These are phyloP conservation scores for Temnothorax curvispinosus DNA, from an alignment of 1,140 invertebrate species.

Conservation along the genomic window DNA sequence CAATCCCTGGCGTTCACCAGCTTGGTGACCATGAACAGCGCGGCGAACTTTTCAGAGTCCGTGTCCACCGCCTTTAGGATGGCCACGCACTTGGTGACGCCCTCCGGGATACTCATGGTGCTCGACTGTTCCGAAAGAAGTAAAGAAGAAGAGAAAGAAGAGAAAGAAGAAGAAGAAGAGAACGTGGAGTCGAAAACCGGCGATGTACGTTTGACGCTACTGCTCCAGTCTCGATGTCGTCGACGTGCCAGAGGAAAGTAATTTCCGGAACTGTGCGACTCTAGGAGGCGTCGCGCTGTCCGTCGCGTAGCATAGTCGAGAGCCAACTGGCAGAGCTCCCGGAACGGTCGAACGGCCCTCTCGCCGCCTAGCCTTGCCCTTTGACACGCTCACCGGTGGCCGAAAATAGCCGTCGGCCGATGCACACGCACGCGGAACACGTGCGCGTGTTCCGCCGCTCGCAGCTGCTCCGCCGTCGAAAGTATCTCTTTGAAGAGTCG, in stretches of 20 bases:
- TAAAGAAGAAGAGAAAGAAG: not conserved
- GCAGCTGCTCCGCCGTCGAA: not conserved
- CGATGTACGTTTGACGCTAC: not conserved
- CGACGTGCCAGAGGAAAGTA: not conserved
- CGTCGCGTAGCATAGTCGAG: constrained; percentile 61
- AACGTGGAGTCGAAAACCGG: not conserved
- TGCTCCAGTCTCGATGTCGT: not conserved
- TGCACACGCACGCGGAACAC: not conserved
- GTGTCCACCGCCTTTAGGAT: constrained; percentile 91
- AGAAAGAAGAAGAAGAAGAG: not conserved
- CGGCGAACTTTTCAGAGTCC: constrained; percentile 96
- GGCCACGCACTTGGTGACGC: constrained; percentile 92
- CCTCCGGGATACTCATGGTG: constrained; percentile 88
- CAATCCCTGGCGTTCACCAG: constrained; percentile 93
- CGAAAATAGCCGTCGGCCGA: constrained; percentile 75
- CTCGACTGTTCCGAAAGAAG: not conserved
- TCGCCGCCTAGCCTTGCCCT: constrained; percentile 84
- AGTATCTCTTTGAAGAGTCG: not conserved
- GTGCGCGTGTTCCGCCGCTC: not conserved
- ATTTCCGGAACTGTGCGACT: constrained; percentile 19
- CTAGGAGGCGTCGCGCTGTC: constrained; percentile 37
- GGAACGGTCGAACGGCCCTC: constrained; percentile 44
- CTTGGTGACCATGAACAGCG: constrained; percentile 96
- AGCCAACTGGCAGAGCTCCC: constrained; percentile 83
- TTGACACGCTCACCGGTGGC: constrained; percentile 80